These are phyloP conservation scores for Drosophila parthenogenetica DNA, from an alignment of 2,888 invertebrate genomes.

Conservation along the genomic window DNA sequence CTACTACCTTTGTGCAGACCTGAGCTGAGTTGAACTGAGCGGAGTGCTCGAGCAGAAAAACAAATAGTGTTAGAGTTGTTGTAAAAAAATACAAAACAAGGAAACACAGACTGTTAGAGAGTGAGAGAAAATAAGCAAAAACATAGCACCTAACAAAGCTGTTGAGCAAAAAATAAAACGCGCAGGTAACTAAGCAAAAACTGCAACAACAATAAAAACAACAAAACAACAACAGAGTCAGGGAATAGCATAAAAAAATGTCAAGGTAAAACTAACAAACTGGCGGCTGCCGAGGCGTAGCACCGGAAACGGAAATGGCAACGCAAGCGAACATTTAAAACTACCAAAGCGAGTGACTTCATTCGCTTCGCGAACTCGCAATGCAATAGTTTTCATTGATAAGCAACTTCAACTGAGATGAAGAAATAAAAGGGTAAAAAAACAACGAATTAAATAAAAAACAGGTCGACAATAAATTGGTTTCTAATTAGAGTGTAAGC, in stretches of 20 bases:
- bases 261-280: slow-evolving; percentile 78
- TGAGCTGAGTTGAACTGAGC: slow-evolving; percentile 21
- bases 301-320: slow-evolving; percentile 73
- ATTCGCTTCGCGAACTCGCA: slow-evolving; percentile 32
- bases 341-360: slow-evolving; percentile 48
- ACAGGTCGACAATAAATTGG: slow-evolving; percentile 56
- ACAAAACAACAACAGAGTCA: slow-evolving; percentile 37
- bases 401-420: slow-evolving; percentile 48
- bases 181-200: slow-evolving; percentile 52
- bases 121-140: slow-evolving; percentile 21
- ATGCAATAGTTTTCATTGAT: slow-evolving; percentile 59
- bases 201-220: slow-evolving; percentile 35
- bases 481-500: slow-evolving; percentile 70
- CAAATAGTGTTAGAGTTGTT: slow-evolving; percentile 78
- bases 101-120: not conserved
- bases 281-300: slow-evolving; percentile 56
- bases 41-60: slow-evolving; percentile 55
- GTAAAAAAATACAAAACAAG: slow-evolving; percentile 43
- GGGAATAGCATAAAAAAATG: slow-evolving; percentile 65
- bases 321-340: slow-evolving; percentile 59
- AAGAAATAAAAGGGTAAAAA: slow-evolving; percentile 21
- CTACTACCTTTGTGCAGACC: slow-evolving; percentile 21
- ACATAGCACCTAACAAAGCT: slow-evolving; percentile 27
- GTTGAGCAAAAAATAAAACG: slow-evolving; percentile 20
- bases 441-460: slow-evolving; percentile 17